Evolutionary conservation across 1,140 invertebrate genomes (phyloP).

Genomic region (Colletes latitarsis): DNA sequence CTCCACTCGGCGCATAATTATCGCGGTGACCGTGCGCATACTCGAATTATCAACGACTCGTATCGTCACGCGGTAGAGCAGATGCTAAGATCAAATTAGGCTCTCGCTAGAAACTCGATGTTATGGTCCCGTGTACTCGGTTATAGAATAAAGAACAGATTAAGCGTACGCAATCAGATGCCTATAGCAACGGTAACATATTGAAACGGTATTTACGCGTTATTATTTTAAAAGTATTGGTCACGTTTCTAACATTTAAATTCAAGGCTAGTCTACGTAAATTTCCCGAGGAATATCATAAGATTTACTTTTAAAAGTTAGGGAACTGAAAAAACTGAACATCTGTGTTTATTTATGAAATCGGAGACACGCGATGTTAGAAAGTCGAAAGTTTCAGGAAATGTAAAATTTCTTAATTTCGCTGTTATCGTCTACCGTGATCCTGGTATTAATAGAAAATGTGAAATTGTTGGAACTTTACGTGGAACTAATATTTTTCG

Average conservation of each 20-base stretch:
- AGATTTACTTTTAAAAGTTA: too few relatives aligned
- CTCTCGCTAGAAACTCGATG: slow-evolving; percentile 26
- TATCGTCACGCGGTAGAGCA: slow-evolving; percentile 41
- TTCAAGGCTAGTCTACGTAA: too few relatives aligned
- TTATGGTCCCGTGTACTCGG: neutral
- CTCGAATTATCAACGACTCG: slow-evolving; percentile 37
- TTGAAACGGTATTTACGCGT: neutral
- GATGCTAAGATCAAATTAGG: slow-evolving; percentile 43
- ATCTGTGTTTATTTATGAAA: neutral
- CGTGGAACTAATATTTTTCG: slow-evolving; percentile 44
- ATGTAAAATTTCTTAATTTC: too few relatives aligned
- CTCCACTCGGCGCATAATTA: slow-evolving; percentile 44
- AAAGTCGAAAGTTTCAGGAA: neutral
- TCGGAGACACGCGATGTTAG: neutral
- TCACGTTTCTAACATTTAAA: neutral
- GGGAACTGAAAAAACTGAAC: neutral
- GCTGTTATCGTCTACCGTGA: too few relatives aligned
- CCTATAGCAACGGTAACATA: neutral
- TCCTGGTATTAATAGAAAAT: neutral
- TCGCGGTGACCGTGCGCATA: slow-evolving; percentile 7
- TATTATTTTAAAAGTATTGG: neutral
- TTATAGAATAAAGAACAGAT: neutral
- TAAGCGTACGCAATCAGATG: neutral
- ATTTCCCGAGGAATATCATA: too few relatives aligned
- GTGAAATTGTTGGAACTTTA: neutral